These are phyloP conservation scores for Phalacrocorax carbo DNA, from an alignment of 2,113 vertebrate species.

Conservation along the genomic window DNA sequence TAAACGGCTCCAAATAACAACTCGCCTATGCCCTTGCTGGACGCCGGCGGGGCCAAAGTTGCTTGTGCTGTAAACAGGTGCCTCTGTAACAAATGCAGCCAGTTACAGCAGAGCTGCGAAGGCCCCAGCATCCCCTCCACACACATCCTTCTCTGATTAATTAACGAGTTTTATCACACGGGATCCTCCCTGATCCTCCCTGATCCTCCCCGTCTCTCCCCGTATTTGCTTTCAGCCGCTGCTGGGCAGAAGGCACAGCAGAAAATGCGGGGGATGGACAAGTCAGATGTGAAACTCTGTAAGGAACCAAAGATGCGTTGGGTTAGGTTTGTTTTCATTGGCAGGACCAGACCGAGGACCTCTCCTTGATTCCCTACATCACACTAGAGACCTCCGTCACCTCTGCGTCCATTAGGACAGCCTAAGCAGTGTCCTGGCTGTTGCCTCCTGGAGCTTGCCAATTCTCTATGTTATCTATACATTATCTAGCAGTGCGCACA, in stretches of 20 bases:
- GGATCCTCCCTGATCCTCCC: constrained; percentile 1
- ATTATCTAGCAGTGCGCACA: not conserved
- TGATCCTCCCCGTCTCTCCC: not conserved
- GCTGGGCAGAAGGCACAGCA: not conserved
- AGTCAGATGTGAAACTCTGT: accelerated
- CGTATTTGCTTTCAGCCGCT: not conserved
- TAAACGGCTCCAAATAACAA: not conserved
- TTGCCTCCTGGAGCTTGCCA: not conserved
- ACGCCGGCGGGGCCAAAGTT: accelerated
- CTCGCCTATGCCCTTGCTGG: not conserved
- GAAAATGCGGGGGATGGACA: not conserved
- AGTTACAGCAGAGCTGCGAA: not conserved
- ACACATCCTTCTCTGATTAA: not conserved
- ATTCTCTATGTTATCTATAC: not conserved
- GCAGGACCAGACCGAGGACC: not conserved
- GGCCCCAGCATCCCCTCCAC: not conserved
- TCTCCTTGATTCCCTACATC: not conserved
- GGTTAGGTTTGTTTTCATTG: not conserved
- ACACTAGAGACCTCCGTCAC: accelerated
- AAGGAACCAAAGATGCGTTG: not conserved
- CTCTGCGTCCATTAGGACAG: not conserved
- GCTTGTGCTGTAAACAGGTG: not conserved
- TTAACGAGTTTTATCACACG: not conserved
- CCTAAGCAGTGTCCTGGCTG: not conserved
- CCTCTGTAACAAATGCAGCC: not conserved